These are phyloP conservation scores for Neoniphon sammara DNA, from an alignment of 2,797 vertebrate species.

Conservation along the genomic window DNA sequence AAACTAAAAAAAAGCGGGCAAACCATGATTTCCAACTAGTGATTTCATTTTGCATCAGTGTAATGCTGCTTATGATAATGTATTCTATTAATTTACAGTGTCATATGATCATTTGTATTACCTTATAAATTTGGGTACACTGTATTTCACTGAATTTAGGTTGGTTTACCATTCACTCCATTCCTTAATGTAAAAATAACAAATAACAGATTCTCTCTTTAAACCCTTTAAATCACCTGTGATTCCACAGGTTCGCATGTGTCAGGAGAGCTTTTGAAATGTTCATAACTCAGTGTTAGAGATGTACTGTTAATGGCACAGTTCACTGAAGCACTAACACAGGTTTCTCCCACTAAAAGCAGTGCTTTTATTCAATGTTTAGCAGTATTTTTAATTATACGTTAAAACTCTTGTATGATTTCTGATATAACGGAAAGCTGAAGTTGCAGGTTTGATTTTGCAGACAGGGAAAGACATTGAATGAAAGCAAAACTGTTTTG, in stretches of 20 bases:
- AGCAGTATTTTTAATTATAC: slow-evolving; percentile 27
- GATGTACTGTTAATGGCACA: background rate
- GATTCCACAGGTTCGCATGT: too few species aligned
- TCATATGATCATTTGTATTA: too few species aligned
- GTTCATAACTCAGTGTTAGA: background rate
- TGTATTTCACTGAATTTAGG: too few species aligned
- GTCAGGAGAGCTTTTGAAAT: too few species aligned
- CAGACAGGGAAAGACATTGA: background rate
- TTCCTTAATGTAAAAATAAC: background rate
- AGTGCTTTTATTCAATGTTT: slow-evolving; percentile 60
- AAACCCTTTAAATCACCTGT: too few species aligned
- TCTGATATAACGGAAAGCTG: slow-evolving; percentile 23
- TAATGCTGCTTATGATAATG: too few species aligned
- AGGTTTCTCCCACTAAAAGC: slow-evolving; percentile 35
- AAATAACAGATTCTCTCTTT: background rate
- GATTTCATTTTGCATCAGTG: background rate
- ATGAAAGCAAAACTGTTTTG: slow-evolving; percentile 12
- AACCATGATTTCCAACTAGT: background rate
- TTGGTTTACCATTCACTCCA: too few species aligned
- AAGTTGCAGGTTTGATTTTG: slow-evolving; percentile 12
- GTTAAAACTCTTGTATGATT: slow-evolving; percentile 20
- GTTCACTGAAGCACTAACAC: slow-evolving; percentile 30
- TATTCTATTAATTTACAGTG: too few species aligned
- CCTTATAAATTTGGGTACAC: too few species aligned
- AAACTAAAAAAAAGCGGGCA: background rate